Conservation (phyloP, 1,140 invertebrate genomes). For the Drosophila rhopaloa region DNA sequence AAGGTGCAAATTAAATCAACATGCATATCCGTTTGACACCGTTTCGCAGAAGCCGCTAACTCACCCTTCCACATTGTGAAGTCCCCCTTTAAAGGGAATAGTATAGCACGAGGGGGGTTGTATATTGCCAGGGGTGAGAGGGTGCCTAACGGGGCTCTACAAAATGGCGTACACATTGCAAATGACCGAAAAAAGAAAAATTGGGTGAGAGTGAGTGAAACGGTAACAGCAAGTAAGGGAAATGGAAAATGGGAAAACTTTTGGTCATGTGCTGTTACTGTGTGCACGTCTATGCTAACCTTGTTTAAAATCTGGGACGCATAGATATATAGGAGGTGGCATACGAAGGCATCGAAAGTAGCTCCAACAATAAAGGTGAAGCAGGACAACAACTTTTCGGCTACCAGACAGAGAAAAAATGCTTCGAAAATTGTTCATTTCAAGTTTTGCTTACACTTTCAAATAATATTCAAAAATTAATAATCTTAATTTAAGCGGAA, state of each 20-base stretch:
- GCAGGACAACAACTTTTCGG: slow-evolving; percentile 26
- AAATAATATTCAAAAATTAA: too few relatives aligned
- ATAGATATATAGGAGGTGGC: slow-evolving; percentile 39
- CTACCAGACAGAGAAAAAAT: background rate
- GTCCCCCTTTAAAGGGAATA: slow-evolving; percentile 19
- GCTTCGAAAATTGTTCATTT: background rate
- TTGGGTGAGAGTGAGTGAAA: slow-evolving; percentile 12
- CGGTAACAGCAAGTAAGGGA: slow-evolving; percentile 36
- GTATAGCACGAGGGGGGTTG: slow-evolving; percentile 7
- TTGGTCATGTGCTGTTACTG: slow-evolving; percentile 31
- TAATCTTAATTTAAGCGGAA: too few relatives aligned
- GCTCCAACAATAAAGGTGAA: slow-evolving; percentile 10
- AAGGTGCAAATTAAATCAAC: slow-evolving; percentile 83
- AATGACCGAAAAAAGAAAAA: slow-evolving; percentile 65
- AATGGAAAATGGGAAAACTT: slow-evolving; percentile 54
- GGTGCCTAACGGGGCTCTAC: slow-evolving; percentile 31
- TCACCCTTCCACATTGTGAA: background rate
- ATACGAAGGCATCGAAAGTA: slow-evolving; percentile 30
- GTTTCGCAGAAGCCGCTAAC: slow-evolving; percentile 56
- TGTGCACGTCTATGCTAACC: slow-evolving; percentile 32
- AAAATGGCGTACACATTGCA: slow-evolving; percentile 73
- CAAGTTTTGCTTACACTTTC: background rate
- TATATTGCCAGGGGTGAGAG: slow-evolving; percentile 9
- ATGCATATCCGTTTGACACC: slow-evolving; percentile 83
- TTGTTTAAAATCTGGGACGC: slow-evolving; percentile 61